These are phyloP conservation scores for Palythoa grandis DNA, from an alignment of 92 coral and sea anemone genomes.

Conservation along the genomic window DNA sequence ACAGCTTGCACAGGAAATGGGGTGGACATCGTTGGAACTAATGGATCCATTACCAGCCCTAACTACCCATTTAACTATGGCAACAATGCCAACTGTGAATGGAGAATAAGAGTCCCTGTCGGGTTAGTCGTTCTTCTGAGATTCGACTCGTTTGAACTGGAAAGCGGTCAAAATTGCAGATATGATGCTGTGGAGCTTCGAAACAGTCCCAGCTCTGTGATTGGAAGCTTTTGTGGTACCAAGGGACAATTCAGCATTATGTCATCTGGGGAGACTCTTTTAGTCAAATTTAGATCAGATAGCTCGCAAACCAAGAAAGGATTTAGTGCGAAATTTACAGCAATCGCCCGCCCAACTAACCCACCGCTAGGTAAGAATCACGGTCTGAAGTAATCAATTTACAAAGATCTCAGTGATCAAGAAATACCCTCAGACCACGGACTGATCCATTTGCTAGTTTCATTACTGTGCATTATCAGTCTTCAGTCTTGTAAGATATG, in stretches of 20 bases:
- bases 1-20: not conserved
- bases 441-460: too few relatives aligned
- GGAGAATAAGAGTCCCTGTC: slow-evolving; percentile 38
- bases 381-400: not conserved
- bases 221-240: not conserved
- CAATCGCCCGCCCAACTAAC: not conserved
- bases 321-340: not conserved
- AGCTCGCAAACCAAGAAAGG: not conserved
- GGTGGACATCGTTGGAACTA: not conserved
- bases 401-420: not conserved
- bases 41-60: slow-evolving; percentile 38
- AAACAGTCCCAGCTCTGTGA: slow-evolving; percentile 9
- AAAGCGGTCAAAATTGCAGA: slow-evolving; percentile 35
- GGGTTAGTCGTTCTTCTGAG: slow-evolving; percentile 40
- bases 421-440: too few relatives aligned
- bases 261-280: not conserved
- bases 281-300: not conserved
- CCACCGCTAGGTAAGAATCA: not conserved
- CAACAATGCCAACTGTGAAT: slow-evolving; percentile 19
- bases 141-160: slow-evolving; percentile 20
- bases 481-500: too few relatives aligned
- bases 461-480: too few relatives aligned
- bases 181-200: slow-evolving; percentile 41
- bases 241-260: not conserved
- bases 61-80: slow-evolving; percentile 7